Conservation (phyloP, 2,797 vertebrate species). For the Girardinus metallicus region DNA sequence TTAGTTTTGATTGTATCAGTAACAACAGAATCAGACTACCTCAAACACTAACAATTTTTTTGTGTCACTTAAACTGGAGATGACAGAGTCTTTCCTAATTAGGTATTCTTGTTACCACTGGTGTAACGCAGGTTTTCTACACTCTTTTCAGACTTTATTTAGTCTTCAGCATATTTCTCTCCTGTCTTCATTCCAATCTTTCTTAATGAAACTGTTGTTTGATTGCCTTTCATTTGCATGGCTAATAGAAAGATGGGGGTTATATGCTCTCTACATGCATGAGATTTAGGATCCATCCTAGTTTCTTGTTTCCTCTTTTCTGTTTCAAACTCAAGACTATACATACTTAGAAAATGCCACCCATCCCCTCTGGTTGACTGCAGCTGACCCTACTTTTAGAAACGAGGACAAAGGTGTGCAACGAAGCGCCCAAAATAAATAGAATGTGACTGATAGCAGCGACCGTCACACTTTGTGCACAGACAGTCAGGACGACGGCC, state of each 20-base stretch:
- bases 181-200: conserved; percentile 33
- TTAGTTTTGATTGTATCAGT: conserved; percentile 9
- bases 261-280: conserved; percentile 45
- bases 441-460: conserved; percentile 71
- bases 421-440: conserved; percentile 72
- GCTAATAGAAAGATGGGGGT: conserved; percentile 65
- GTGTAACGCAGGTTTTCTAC: conserved; percentile 46
- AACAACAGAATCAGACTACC: conserved; percentile 2
- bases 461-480: conserved; percentile 68
- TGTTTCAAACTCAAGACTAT: conserved; percentile 29
- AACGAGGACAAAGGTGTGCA: conserved; percentile 74
- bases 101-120: conserved; percentile 60
- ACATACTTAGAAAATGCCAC: conserved; percentile 45
- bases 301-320: conserved; percentile 25
- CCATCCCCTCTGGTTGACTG: conserved; percentile 54
- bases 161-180: conserved; percentile 33
- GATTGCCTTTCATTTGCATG: conserved; percentile 68
- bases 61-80: conserved; percentile 49
- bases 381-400: conserved; percentile 71
- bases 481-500: conserved; percentile 49
- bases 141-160: conserved; percentile 42
- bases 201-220: conserved; percentile 63
- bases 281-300: conserved; percentile 18
- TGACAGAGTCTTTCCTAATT: conserved; percentile 50
- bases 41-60: conserved; percentile 16